phyloP scores from a whole-genome alignment of 2,888 invertebrate genomes.

The Oligia strigilis region DNA sequence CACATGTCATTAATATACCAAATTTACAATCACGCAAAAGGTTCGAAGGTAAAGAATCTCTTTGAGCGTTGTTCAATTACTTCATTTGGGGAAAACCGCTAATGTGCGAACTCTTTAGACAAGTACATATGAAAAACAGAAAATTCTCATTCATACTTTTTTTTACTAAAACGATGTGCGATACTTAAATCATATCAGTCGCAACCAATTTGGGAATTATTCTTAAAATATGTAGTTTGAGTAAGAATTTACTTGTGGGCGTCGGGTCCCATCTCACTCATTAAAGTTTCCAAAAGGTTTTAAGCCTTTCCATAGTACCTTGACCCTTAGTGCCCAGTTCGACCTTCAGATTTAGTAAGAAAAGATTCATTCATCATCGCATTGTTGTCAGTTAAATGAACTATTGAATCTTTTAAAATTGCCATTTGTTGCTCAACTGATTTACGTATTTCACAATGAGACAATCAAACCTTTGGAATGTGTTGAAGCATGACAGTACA shows the following conservation, averaged over 20 bases:
- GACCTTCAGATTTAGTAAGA: conserved; percentile 17
- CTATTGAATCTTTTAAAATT: conserved; percentile 33
- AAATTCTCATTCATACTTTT: neutral
- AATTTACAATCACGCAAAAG: conserved; percentile 22
- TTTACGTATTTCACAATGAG: conserved; percentile 39
- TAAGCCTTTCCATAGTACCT: conserved; percentile 3
- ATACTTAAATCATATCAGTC: conserved; percentile 3
- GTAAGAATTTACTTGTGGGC: conserved; percentile 7
- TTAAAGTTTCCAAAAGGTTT: conserved; percentile 17
- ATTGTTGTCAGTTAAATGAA: conserved; percentile 39
- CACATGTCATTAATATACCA: conserved; percentile 29
- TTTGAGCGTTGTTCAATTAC: neutral
- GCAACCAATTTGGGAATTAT: neutral
- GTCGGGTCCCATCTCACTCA: neutral
- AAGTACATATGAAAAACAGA: neutral
- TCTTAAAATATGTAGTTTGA: conserved; percentile 2
- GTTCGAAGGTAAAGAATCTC: conserved; percentile 11
- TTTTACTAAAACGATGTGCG: neutral
- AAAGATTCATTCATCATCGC: conserved; percentile 26
- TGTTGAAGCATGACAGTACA: conserved; percentile 28
- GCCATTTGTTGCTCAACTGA: conserved; percentile 31
- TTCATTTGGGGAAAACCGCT: conserved; percentile 19
- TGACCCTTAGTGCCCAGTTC: conserved; percentile 1
- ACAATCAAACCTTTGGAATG: conserved; percentile 30
- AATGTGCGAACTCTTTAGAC: conserved; percentile 2